Conservation (phyloP, 2,888 invertebrate species). For the Perizoma affinitatum region DNA sequence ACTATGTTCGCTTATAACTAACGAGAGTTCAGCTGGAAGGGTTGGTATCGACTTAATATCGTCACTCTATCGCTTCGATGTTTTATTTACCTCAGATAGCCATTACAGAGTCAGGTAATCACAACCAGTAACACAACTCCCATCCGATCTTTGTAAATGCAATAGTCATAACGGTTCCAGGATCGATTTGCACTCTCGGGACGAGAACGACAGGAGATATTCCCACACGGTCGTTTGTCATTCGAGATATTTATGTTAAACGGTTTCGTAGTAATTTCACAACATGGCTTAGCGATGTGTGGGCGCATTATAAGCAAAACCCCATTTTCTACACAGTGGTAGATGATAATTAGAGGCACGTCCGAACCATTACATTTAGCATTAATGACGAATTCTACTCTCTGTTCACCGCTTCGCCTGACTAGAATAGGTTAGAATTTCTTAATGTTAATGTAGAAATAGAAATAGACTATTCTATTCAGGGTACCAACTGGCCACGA, state of each 20-base stretch:
- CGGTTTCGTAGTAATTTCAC: not conserved
- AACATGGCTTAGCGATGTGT: not conserved
- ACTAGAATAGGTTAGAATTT: too few species aligned
- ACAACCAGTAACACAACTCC: not conserved
- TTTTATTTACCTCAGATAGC: too few species aligned
- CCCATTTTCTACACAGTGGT: too few species aligned
- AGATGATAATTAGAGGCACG: too few species aligned
- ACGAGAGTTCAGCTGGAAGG: not conserved
- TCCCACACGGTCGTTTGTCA: slow-evolving; percentile 24
- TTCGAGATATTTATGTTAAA: slow-evolving; percentile 19
- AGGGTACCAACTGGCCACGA: too few species aligned
- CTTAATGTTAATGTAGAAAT: too few species aligned
- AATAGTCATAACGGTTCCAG: slow-evolving; percentile 12
- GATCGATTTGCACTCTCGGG: slow-evolving; percentile 18
- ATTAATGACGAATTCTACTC: too few species aligned
- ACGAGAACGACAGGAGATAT: slow-evolving; percentile 19
- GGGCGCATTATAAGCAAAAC: not conserved
- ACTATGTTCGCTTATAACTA: not conserved
- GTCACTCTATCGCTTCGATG: not conserved
- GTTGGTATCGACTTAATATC: not conserved
- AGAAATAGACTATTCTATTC: too few species aligned
- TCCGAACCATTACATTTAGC: too few species aligned
- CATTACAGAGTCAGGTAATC: not conserved
- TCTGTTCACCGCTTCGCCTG: too few species aligned
- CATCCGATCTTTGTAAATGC: slow-evolving; percentile 12